These are phyloP conservation scores for Scaptomyza cyrtandrae DNA, from an alignment of 2,888 invertebrate genomes.

Conservation along the genomic window DNA sequence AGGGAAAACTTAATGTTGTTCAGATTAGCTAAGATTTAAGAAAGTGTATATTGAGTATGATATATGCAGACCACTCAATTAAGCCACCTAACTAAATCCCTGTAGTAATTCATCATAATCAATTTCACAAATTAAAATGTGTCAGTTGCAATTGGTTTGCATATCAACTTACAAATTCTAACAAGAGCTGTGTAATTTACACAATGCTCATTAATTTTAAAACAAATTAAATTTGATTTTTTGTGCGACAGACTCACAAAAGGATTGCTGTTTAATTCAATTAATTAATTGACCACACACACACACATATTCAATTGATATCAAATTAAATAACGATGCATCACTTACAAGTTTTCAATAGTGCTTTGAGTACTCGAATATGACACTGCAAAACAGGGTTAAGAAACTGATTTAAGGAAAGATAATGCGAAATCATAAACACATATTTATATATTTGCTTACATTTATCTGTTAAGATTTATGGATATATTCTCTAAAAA, in stretches of 20 bases:
- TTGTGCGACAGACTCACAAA: slow-evolving; percentile 15
- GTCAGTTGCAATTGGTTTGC: not conserved
- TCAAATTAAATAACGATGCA: slow-evolving; percentile 61
- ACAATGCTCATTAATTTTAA: slow-evolving; percentile 28
- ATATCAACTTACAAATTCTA: slow-evolving; percentile 2
- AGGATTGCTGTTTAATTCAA: slow-evolving; percentile 47
- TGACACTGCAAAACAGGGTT: slow-evolving; percentile 18
- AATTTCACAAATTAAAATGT: not conserved
- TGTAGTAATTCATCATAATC: slow-evolving; percentile 4
- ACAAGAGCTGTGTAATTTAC: slow-evolving; percentile 12
- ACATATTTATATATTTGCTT: too few species aligned
- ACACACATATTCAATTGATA: slow-evolving; percentile 36
- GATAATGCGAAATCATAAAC: too few species aligned
- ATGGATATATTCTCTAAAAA: not conserved
- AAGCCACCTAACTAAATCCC: too few species aligned
- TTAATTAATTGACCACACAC: slow-evolving; percentile 52
- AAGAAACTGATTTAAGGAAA: too few species aligned
- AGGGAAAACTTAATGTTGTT: too few species aligned
- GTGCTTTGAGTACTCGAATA: not conserved
- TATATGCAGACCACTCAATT: too few species aligned
- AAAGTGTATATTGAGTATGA: too few species aligned
- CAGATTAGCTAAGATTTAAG: not conserved
- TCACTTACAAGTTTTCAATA: slow-evolving; percentile 33
- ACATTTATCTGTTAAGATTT: not conserved
- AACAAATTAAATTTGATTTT: slow-evolving; percentile 27